Percentiles rank a stretch among this genome's conserved stretches.
These are phyloP conservation scores for Pseudopodoces humilis DNA, from an alignment of 2,113 vertebrate species.

Conservation along the genomic window DNA sequence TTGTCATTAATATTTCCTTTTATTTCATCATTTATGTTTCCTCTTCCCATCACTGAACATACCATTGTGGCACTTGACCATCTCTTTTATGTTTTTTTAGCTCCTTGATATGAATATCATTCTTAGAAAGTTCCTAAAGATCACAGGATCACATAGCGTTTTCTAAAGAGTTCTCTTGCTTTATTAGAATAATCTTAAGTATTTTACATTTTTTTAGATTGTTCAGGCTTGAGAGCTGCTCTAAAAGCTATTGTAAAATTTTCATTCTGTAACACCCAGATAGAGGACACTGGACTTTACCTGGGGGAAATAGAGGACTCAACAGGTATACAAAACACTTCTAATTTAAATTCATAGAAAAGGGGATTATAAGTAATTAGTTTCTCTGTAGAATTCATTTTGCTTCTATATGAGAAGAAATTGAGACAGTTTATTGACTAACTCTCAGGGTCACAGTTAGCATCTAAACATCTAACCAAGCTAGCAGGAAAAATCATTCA, in stretches of 20 bases:
- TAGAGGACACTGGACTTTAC: neutral
- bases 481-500: neutral
- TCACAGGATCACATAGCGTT: neutral
- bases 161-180: neutral
- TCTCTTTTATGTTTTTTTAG: neutral
- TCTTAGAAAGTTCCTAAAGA: neutral
- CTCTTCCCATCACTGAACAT: neutral
- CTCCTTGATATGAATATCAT: neutral
- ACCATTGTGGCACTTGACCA: neutral
- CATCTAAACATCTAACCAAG: neutral
- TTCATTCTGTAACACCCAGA: neutral
- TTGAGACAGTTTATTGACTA: neutral
- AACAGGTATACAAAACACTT: neutral
- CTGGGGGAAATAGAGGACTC: neutral
- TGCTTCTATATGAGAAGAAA: neutral
- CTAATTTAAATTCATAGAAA: neutral
- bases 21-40: neutral
- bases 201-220: neutral
- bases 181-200: neutral
- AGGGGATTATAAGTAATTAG: neutral
- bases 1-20: neutral
- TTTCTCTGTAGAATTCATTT: neutral
- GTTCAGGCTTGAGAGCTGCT: neutral
- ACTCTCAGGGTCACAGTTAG: neutral
- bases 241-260: neutral